These are phyloP conservation scores for Mythimna lalbum DNA, from an alignment of 2,888 invertebrate genomes.

Conservation along the genomic window DNA sequence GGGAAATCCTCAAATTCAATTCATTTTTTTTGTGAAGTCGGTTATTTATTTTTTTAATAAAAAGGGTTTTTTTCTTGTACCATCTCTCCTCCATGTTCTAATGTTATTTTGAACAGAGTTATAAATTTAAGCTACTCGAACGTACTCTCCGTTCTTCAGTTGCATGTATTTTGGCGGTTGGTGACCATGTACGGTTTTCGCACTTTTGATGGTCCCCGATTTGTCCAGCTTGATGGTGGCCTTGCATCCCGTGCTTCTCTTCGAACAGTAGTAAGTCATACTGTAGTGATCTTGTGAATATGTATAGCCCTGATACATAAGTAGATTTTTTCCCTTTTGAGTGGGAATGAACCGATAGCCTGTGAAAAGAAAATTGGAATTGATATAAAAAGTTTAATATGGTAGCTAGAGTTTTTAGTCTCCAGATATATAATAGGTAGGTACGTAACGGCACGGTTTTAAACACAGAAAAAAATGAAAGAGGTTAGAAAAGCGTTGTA, in stretches of 20 bases:
- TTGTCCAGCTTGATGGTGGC: constrained; percentile 61
- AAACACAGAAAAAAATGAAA: too few species aligned
- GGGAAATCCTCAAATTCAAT: too few species aligned
- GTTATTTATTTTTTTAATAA: too few species aligned
- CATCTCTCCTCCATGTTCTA: too few species aligned
- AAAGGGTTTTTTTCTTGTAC: too few species aligned
- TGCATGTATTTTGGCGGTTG: constrained; percentile 58
- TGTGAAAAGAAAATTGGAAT: constrained; percentile 33
- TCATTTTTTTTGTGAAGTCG: too few species aligned
- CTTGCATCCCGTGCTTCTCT: constrained; percentile 57
- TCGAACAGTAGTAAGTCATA: constrained; percentile 60
- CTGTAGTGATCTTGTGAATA: constrained; percentile 61
- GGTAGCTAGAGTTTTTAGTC: not conserved
- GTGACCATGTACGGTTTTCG: constrained; percentile 42
- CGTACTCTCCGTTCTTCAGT: constrained; percentile 34
- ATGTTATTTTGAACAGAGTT: too few species aligned
- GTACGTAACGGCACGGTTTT: too few species aligned
- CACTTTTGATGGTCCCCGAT: constrained; percentile 38
- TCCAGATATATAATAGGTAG: too few species aligned
- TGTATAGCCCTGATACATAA: constrained; percentile 59
- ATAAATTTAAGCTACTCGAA: constrained; percentile 37
- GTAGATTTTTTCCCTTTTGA: constrained; percentile 53
- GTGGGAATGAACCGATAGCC: constrained; percentile 63
- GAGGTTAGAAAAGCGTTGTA: too few species aligned
- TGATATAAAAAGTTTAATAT: not conserved